These are phyloP conservation scores for Cephus spinipes DNA, from an alignment of 2,888 invertebrate species.

Conservation along the genomic window DNA sequence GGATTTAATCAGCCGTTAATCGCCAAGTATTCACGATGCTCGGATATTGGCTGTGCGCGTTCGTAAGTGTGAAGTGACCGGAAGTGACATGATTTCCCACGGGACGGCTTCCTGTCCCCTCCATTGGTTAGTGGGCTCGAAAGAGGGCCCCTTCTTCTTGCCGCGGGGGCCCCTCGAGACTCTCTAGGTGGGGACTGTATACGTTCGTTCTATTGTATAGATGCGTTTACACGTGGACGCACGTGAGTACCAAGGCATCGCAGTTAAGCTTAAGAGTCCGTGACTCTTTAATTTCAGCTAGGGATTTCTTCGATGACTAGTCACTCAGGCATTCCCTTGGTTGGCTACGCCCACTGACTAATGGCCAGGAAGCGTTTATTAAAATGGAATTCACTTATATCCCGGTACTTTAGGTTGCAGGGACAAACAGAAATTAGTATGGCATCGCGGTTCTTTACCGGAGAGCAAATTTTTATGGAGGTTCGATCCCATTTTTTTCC, in stretches of 20 bases:
- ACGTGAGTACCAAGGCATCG: conserved; percentile 3
- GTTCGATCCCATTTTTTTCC: neutral
- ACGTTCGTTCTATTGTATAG: neutral
- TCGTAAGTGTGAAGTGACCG: conserved; percentile 43
- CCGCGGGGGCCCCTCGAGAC: neutral
- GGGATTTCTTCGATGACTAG: conserved; percentile 9
- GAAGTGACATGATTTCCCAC: conserved; percentile 61
- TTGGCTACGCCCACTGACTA: conserved; percentile 5
- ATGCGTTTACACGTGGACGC: conserved; percentile 9
- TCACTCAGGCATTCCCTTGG: neutral
- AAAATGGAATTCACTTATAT: conserved; percentile 13
- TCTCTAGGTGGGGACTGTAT: neutral
- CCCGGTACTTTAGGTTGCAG: neutral
- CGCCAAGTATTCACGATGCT: conserved; percentile 12
- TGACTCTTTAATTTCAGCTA: conserved; percentile 12
- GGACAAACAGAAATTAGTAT: neutral
- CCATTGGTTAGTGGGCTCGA: neutral
- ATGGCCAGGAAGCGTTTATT: conserved; percentile 20
- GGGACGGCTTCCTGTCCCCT: conserved; percentile 55
- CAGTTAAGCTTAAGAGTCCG: conserved; percentile 11
- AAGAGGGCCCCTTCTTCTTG: neutral
- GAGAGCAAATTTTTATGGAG: neutral
- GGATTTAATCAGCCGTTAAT: conserved; percentile 29
- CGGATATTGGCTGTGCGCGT: conserved; percentile 11
- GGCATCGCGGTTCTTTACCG: neutral